Evolutionary conservation across 2,113 vertebrate species (phyloP), one percentile per base, ranked within the genome.

Genomic region (Percina caprodes): DNA sequence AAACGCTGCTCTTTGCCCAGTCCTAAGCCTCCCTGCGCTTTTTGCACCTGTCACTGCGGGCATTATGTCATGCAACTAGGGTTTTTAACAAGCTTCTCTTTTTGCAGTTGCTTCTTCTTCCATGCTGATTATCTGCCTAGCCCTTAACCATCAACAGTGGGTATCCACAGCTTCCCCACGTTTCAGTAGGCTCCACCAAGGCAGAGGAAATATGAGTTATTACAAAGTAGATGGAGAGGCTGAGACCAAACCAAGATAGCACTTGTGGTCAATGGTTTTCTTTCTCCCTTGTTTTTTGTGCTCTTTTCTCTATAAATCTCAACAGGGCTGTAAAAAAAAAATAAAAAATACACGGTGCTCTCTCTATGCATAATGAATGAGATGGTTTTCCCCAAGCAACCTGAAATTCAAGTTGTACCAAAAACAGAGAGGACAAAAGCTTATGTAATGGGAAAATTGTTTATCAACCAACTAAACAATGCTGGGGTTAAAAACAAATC

Each of bases 341-440:
- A 77, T 73, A 51, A 39, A 35, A 77, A 65, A 56, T 56, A 65
- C 78, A 23, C 69, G 19, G 1, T 58, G 42, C 51, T 73, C 45
- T 62, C 71, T 69, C 65, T 45, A 80, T 90, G 66, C 76, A 92
- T 93, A 89, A 92, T 90, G 77, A 86, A 93, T 85, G 52, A 69
- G 56, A 58, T 58, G 71, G 65, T 72, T 89, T 93, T 83, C 65
- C 78, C 70, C n/a, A 19, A 86, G 84, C 81, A 75, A 69, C 67
- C 48, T 78, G 61, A 85, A 79, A 88, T 81, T 77, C 62, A 65
- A 84, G 65, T 72, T 78, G 35, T 74, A 76, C 80, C 62, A 84
- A 84, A 84, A 82, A 56, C 74, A 78, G 35, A 23, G 7, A 54
- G 42, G 45, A 75, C 61, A 61, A 51, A 76, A 9, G 12, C 71